Percentiles rank a stretch among this genome's conserved stretches.
Conservation (phyloP, 2,888 invertebrate species). For the Tupiocoris notatus region DNA sequence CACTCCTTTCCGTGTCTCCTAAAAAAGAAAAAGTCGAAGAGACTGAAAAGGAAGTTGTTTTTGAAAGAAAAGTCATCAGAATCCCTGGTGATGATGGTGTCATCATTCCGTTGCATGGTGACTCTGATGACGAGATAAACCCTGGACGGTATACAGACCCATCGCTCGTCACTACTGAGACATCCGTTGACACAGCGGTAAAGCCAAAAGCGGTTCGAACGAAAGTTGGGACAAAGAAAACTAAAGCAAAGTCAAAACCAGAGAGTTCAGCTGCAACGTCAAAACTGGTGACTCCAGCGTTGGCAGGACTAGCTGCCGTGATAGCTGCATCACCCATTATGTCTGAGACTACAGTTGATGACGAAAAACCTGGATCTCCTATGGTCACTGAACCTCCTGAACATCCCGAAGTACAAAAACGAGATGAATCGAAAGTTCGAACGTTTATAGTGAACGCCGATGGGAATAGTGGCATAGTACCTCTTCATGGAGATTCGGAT, state of each 20-base stretch:
- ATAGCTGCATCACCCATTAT: neutral
- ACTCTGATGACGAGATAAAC: constrained; percentile 46
- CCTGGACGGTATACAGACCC: constrained; percentile 43
- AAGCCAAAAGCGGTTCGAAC: neutral
- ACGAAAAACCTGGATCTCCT: neutral
- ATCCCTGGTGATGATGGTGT: constrained; percentile 46
- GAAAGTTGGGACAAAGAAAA: neutral
- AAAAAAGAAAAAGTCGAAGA: constrained; percentile 50
- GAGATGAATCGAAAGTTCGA: constrained; percentile 14
- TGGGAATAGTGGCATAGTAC: constrained; percentile 46
- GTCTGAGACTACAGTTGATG: neutral
- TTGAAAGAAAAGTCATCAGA: constrained; percentile 51
- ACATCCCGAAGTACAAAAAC: neutral
- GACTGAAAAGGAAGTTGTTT: constrained; percentile 57
- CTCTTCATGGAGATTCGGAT: constrained; percentile 48
- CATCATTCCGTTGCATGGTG: constrained; percentile 49
- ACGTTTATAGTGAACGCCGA: constrained; percentile 42
- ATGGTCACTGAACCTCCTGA: constrained; percentile 2
- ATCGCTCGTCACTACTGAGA: neutral
- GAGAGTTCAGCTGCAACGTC: neutral
- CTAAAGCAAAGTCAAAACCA: constrained; percentile 5
- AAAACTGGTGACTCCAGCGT: constrained; percentile 16
- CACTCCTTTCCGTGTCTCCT: constrained; percentile 26
- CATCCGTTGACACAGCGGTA: neutral
- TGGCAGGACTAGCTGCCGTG: constrained; percentile 12